These are phyloP conservation scores for Phortica okadai DNA, from an alignment of 2,888 invertebrate genomes.

Conservation along the genomic window DNA sequence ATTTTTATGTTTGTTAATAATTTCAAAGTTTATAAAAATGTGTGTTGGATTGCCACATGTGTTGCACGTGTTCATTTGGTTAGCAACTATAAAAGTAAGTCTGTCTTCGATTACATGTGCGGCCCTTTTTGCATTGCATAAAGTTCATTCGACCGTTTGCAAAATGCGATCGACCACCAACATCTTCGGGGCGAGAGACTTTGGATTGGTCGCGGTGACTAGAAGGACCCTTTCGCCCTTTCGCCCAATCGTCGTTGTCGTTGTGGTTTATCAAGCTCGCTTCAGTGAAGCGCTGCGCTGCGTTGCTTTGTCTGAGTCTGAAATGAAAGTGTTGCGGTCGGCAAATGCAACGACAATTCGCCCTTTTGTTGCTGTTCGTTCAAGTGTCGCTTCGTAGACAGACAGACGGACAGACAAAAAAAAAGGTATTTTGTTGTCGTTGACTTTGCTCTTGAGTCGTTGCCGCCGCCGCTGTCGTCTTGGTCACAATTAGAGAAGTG, in stretches of 20 bases:
- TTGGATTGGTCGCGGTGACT: conserved; percentile 23
- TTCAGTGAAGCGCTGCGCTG: conserved; percentile 36
- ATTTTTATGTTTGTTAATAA: too few relatives aligned
- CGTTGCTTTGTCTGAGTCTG: not conserved
- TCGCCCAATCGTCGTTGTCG: not conserved
- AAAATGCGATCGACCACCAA: too few relatives aligned
- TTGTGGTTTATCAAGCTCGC: not conserved
- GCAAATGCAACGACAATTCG: not conserved
- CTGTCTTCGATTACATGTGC: too few relatives aligned
- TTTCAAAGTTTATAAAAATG: too few relatives aligned
- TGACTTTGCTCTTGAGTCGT: not conserved
- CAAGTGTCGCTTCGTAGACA: too few relatives aligned
- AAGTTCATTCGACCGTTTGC: too few relatives aligned
- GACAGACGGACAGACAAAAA: not conserved
- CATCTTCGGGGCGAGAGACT: not conserved
- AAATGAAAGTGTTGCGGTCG: conserved; percentile 54
- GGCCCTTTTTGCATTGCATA: too few relatives aligned
- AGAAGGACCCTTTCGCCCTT: not conserved
- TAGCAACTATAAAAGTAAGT: too few relatives aligned
- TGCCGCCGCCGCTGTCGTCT: not conserved
- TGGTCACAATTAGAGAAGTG: conserved; percentile 6
- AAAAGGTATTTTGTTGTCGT: conserved; percentile 4
- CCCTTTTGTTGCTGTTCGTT: not conserved
- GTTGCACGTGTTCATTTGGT: too few relatives aligned
- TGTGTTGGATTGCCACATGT: too few relatives aligned